Percentiles rank a stretch among this genome's conserved stretches.
Evolutionary conservation across 1,140 invertebrate species (phyloP).

Genomic region (Spodoptera frugiperda): DNA sequence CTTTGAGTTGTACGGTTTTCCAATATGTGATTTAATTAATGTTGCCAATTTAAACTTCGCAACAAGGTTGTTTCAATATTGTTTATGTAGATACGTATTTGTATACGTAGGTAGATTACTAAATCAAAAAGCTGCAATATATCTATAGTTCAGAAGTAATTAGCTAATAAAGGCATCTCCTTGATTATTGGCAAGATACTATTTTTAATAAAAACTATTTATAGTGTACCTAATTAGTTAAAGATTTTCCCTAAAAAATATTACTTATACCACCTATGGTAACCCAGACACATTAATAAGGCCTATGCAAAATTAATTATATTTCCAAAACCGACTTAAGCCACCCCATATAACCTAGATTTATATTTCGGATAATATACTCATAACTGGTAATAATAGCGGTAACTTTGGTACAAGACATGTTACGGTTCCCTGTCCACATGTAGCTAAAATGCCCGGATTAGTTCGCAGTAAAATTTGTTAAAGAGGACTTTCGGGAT

Average conservation of each 20-base stretch:
- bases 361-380: slow-evolving; percentile 79
- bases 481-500: slow-evolving; percentile 72
- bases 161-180: too few relatives aligned
- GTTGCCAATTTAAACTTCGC: slow-evolving; percentile 10
- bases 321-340: slow-evolving; percentile 69
- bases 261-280: too few relatives aligned
- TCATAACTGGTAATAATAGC: slow-evolving; percentile 63
- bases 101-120: not conserved
- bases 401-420: slow-evolving; percentile 70
- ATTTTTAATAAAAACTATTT: too few relatives aligned
- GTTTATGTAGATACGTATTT: too few relatives aligned
- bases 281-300: slow-evolving; percentile 52
- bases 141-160: too few relatives aligned
- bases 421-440: slow-evolving; percentile 60
- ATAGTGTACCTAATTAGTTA: too few relatives aligned
- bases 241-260: too few relatives aligned
- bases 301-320: slow-evolving; percentile 73
- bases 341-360: slow-evolving; percentile 76
- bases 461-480: slow-evolving; percentile 83
- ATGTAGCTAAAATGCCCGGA: slow-evolving; percentile 75
- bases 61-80: not conserved
- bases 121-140: not conserved
- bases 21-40: slow-evolving; percentile 49
- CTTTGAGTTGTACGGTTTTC: slow-evolving; percentile 56
- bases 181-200: too few relatives aligned